These are phyloP conservation scores for Grallaria varia DNA, from an alignment of 2,113 vertebrate genomes.

Conservation along the genomic window DNA sequence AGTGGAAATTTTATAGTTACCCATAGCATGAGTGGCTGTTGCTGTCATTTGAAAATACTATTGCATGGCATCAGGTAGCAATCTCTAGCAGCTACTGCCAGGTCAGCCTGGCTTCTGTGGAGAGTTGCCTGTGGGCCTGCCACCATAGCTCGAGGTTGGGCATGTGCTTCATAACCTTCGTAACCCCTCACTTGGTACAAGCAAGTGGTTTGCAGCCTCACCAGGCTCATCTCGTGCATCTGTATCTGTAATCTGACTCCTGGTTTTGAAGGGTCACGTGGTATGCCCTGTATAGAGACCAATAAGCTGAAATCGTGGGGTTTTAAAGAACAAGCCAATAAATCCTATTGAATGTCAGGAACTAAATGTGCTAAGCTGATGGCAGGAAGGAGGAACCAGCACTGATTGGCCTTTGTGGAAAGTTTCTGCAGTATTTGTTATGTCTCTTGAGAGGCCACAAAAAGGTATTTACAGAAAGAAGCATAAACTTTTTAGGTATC, in stretches of 20 bases:
- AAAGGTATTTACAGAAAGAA: background rate
- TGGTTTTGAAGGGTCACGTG: background rate
- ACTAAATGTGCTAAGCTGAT: background rate
- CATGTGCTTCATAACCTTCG: accelerated
- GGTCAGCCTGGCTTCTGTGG: background rate
- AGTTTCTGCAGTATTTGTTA: background rate
- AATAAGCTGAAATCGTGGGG: background rate
- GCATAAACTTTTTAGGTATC: background rate
- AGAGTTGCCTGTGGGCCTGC: background rate
- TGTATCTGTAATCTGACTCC: accelerated
- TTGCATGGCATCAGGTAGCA: background rate
- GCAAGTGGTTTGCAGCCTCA: background rate
- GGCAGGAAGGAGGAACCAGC: background rate
- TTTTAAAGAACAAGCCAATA: background rate
- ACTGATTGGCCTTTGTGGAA: background rate
- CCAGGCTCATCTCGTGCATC: background rate
- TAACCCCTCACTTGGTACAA: accelerated
- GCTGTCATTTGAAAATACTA: background rate
- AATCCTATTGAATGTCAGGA: background rate
- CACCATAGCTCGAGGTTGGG: background rate
- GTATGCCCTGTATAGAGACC: background rate
- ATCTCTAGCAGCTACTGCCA: background rate
- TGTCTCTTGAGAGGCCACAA: background rate
- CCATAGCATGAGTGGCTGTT: background rate
- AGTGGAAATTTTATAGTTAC: background rate